phyloP scores from a whole-genome alignment of 2,888 invertebrate species.

The Drosophila anomalata region DNA sequence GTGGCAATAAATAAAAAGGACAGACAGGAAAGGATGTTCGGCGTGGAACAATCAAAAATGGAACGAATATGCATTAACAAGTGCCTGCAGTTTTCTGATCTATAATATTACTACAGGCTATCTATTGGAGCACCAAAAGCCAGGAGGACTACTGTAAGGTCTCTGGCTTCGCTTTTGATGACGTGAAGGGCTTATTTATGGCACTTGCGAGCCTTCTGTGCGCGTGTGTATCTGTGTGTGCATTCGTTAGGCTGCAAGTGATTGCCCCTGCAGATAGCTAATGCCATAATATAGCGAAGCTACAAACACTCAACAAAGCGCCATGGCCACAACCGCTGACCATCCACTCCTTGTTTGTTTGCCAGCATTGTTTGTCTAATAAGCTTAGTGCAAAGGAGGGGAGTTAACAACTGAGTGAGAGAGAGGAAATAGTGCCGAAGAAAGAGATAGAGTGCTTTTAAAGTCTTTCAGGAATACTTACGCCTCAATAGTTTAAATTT shows the following conservation, averaged over 20 bases:
- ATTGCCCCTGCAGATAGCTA: constrained; percentile 61
- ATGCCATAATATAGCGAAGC: constrained; percentile 38
- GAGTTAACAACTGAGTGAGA: constrained; percentile 1
- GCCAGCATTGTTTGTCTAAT: constrained; percentile 42
- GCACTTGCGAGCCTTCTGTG: constrained; percentile 59
- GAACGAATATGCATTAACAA: constrained; percentile 30
- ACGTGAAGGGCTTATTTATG: constrained; percentile 70
- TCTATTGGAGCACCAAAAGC: constrained; percentile 28
- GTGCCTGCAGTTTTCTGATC: constrained; percentile 1
- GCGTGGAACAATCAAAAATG: constrained; percentile 25
- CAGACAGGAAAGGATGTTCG: constrained; percentile 24
- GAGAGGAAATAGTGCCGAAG: constrained; percentile 9
- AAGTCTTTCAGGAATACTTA: constrained; percentile 33
- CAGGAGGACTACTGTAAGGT: constrained; percentile 33
- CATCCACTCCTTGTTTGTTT: not conserved
- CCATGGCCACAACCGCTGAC: constrained; percentile 34
- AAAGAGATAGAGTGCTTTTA: constrained; percentile 17
- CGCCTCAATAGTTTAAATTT: constrained; percentile 43
- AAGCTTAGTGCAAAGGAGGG: constrained; percentile 17
- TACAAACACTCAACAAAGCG: constrained; percentile 29
- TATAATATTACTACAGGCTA: not conserved
- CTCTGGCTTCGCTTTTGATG: constrained; percentile 26
- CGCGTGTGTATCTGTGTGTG: constrained; percentile 30
- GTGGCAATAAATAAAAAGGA: constrained; percentile 55
- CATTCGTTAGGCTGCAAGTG: constrained; percentile 63